These are phyloP conservation scores for Apodemia duryi DNA, from an alignment of 2,888 invertebrate genomes.

Conservation along the genomic window DNA sequence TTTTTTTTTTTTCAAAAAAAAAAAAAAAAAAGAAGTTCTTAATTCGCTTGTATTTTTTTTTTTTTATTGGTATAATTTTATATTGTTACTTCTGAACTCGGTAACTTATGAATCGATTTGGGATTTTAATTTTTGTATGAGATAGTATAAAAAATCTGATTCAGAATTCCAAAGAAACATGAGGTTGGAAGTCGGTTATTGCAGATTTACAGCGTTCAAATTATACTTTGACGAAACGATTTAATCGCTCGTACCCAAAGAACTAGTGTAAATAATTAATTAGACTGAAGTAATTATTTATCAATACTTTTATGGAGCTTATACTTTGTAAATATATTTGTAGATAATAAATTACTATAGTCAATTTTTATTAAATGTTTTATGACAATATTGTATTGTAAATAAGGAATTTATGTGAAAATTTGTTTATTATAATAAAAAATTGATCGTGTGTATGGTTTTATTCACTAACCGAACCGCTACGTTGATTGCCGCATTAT, in stretches of 20 bases:
- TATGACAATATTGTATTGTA: constrained; percentile 75
- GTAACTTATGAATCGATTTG: no score
- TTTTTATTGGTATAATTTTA: no score
- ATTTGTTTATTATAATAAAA: constrained; percentile 64
- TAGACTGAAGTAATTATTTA: constrained; percentile 60
- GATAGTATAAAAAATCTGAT: no score
- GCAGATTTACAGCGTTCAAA: no score
- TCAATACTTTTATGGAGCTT: constrained; percentile 68
- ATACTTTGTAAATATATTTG: constrained; percentile 67
- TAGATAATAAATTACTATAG: constrained; percentile 65
- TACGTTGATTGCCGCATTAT: no score
- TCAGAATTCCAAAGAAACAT: no score
- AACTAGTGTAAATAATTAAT: constrained; percentile 41
- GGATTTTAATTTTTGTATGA: not conserved
- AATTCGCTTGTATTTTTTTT: no score
- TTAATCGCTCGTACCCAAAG: constrained; percentile 37
- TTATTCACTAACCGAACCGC: constrained; percentile 24
- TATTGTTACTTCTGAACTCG: no score
- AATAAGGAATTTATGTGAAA: constrained; percentile 60
- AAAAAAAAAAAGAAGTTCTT: no score
- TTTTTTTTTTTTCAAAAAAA: no score
- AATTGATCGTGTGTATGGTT: constrained; percentile 40
- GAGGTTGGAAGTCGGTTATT: no score
- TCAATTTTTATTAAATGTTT: constrained; percentile 75
- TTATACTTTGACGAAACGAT: not conserved